These are phyloP conservation scores for Adrianichthys oophorus DNA, from an alignment of 2,797 vertebrate species.

Conservation along the genomic window DNA sequence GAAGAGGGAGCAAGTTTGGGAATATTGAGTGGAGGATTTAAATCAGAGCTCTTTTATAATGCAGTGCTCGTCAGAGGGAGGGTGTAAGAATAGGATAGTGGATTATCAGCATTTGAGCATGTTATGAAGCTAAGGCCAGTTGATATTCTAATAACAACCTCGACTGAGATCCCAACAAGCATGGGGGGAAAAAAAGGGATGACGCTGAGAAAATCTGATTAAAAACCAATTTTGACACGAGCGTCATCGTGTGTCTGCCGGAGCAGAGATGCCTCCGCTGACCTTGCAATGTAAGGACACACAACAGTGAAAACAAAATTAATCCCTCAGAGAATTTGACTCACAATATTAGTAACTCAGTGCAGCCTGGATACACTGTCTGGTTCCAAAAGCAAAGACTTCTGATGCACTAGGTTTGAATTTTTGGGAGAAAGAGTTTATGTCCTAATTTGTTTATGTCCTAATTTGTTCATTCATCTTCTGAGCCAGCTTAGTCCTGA, in stretches of 20 bases:
- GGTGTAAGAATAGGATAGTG: constrained; percentile 27
- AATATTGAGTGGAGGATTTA: constrained; percentile 47
- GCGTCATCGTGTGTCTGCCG: constrained; percentile 36
- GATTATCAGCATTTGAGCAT: constrained; percentile 63
- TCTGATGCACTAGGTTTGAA: neutral
- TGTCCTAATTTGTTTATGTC: too few species aligned
- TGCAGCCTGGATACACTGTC: constrained; percentile 10
- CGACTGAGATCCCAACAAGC: constrained; percentile 21
- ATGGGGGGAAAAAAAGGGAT: constrained; percentile 24
- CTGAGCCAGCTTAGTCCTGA: too few species aligned
- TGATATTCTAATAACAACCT: constrained; percentile 58
- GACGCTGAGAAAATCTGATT: constrained; percentile 62
- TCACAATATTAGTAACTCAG: constrained; percentile 19
- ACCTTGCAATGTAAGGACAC: constrained; percentile 39
- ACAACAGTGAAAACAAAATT: constrained; percentile 17
- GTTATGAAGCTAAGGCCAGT: constrained; percentile 40
- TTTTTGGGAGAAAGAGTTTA: too few species aligned
- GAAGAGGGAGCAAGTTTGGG: constrained; percentile 11
- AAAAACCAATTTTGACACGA: constrained; percentile 63
- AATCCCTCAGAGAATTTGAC: constrained; percentile 26
- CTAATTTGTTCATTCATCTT: too few species aligned
- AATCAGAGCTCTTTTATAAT: constrained; percentile 52
- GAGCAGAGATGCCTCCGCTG: constrained; percentile 30
- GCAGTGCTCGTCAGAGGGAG: constrained; percentile 27
- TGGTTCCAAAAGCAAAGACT: constrained; percentile 1